Conservation (phyloP, 2,888 invertebrate species). For the Acanthoscelides obtectus region DNA sequence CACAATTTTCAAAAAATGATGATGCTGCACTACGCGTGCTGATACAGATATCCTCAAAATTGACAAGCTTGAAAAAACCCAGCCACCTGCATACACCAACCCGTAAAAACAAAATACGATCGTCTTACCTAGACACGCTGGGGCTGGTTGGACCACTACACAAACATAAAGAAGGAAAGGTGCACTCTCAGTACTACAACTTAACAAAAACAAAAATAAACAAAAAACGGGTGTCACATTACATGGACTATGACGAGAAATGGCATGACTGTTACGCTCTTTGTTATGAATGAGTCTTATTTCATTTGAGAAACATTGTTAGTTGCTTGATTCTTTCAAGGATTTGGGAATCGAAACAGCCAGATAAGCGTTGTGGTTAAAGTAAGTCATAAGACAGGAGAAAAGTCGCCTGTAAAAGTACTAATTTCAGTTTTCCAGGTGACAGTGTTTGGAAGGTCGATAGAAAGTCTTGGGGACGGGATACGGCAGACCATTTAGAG, state of each 20-base stretch:
- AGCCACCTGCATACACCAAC: neutral
- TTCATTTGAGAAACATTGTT: too few species aligned
- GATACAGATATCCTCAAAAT: conserved; percentile 2
- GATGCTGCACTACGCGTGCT: neutral
- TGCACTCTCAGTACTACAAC: conserved; percentile 43
- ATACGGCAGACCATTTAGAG: too few species aligned
- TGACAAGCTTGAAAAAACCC: neutral
- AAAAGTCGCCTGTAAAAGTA: too few species aligned
- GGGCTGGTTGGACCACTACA: conserved; percentile 40
- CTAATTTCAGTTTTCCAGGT: too few species aligned
- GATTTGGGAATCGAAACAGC: too few species aligned
- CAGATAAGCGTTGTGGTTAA: too few species aligned
- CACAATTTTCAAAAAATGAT: neutral
- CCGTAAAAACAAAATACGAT: conserved; percentile 4
- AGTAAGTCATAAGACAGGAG: too few species aligned
- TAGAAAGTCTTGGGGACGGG: too few species aligned
- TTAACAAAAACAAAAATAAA: conserved; percentile 28
- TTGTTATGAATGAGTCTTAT: neutral
- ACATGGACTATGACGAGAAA: neutral
- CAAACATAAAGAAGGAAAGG: conserved; percentile 39
- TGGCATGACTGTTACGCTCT: neutral
- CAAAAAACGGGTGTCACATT: conserved; percentile 1
- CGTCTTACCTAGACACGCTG: conserved; percentile 40
- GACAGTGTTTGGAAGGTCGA: too few species aligned
- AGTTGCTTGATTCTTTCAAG: too few species aligned